These are phyloP conservation scores for Neodon shergylaensis DNA, from an alignment of 2,113 vertebrate genomes.

Conservation along the genomic window DNA sequence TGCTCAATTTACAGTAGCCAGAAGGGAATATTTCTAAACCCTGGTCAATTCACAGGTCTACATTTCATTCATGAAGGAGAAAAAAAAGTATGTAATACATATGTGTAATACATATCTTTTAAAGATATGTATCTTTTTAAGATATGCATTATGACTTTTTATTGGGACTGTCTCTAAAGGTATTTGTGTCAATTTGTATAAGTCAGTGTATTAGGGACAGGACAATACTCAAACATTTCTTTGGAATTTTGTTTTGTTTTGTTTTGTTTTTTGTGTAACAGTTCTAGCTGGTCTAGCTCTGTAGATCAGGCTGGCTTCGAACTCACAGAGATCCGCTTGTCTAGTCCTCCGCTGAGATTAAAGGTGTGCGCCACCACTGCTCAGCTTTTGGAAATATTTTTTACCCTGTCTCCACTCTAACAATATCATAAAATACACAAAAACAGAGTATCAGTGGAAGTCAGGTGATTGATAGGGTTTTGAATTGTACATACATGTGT, in stretches of 20 bases:
- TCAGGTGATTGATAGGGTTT: neutral
- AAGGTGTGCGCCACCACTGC: fast-evolving
- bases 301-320: too few relatives aligned
- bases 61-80: neutral
- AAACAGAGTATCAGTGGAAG: neutral
- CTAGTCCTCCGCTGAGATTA: too few relatives aligned
- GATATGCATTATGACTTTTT: neutral
- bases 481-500: neutral
- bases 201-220: neutral
- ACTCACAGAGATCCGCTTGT: too few relatives aligned
- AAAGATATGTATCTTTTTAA: too few relatives aligned
- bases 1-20: neutral
- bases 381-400: neutral
- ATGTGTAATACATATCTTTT: too few relatives aligned
- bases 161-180: neutral
- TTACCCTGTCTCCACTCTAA: neutral
- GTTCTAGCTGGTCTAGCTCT: too few relatives aligned
- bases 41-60: neutral
- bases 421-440: neutral
- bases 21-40: neutral
- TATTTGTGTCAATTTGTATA: neutral
- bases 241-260: neutral
- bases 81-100: neutral
- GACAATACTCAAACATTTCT: neutral
- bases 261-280: too few relatives aligned